Base-by-base conservation (phyloP, 2,888 invertebrate species). In the Chironomus riparius region DNA sequence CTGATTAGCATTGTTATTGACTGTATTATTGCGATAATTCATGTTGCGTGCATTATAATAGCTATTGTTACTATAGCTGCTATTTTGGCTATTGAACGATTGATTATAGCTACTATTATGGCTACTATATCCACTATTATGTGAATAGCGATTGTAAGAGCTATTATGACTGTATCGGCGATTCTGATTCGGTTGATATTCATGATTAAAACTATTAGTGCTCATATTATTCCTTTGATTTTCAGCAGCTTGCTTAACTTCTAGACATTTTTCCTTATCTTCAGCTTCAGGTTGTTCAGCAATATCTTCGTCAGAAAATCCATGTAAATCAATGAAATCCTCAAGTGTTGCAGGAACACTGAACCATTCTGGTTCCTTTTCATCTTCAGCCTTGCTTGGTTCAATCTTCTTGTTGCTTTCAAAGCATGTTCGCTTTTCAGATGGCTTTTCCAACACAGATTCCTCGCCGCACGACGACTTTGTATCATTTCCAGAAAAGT, bases 311-410 rank as follows among this genome's bases (percentile, higher is more conserved):
- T 74, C 74, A 21, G 38, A 38, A 38, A 74, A 74, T 12, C 74
- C 74, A 65, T 68, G 74, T 28, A 74, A 68, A 47, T 74, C 74
- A 47, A 74, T 68, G 7, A 68, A 18, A 50, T 74, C 74, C 7
- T 68, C 18, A 15, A 47, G 21, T 2, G 74, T 62, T 21, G 68
- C 74, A 22, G 74, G 74, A 12, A n/a, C 21, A n/a, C 38, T 62
- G 24, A 68, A 74, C 74, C 74, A 74, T 47, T 74, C 74, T 7
- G 74, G 74, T 47, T 74, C 74, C 6, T 68, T 48, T 12, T 15
- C 70, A 1, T 48, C 47, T 22, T 38, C 38, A 10, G 47, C 22
- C 7, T 65, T 65, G 7, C 18, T 22, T 22, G 65, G 15, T 6
- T 65, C 15, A 7, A 3, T 18, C 10, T 38, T 38, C 38, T 10